Conservation (phyloP, 2,888 invertebrate species). For the Hymenopus coronatus region DNA sequence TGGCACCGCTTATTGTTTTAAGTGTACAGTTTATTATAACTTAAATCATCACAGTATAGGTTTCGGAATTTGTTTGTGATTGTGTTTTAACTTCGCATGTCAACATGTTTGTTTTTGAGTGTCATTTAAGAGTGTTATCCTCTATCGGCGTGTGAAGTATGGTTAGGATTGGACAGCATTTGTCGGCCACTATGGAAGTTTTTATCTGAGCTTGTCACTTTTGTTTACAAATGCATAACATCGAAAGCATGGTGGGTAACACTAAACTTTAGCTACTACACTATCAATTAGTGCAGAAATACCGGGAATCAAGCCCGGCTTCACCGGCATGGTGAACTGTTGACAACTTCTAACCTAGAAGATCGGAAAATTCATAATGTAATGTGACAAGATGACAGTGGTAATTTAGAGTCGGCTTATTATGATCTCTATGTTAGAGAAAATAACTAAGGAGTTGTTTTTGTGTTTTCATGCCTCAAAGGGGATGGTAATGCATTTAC, state of each 20-base stretch:
- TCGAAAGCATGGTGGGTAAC: background rate
- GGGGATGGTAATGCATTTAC: too few species aligned
- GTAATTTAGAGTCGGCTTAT: too few species aligned
- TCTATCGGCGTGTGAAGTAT: background rate
- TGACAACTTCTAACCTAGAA: background rate
- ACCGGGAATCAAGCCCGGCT: background rate
- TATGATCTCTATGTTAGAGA: too few species aligned
- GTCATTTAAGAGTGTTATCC: background rate
- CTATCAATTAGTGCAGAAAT: background rate
- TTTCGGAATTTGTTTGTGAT: background rate
- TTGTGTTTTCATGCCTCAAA: too few species aligned
- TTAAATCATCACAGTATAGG: background rate
- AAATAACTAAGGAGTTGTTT: too few species aligned
- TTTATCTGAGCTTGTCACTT: background rate
- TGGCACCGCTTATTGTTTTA: background rate
- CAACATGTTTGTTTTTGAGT: background rate
- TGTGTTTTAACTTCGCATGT: background rate
- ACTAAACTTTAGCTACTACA: background rate
- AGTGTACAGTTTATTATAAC: background rate
- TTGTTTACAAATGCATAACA: slow-evolving; percentile 1
- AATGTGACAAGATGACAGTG: too few species aligned
- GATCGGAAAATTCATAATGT: background rate
- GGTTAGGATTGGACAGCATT: background rate
- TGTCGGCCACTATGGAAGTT: background rate
- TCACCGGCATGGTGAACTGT: background rate